Percentiles rank a stretch among this genome's conserved stretches.
Evolutionary conservation across 2,113 vertebrate species (phyloP).

Genomic region (Nerophis ophidion): DNA sequence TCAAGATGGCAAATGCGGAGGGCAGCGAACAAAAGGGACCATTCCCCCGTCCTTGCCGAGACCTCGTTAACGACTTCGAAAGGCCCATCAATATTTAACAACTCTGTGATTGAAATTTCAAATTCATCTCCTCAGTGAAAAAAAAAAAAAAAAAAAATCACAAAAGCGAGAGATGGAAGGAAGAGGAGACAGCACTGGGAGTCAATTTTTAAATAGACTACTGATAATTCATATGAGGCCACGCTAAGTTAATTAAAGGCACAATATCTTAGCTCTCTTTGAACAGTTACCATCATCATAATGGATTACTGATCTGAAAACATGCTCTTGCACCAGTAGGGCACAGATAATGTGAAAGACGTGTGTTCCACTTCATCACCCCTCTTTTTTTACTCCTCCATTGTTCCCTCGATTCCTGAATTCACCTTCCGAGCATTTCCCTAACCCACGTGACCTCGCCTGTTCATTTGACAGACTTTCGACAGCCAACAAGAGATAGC

Average conservation of each 20-base stretch:
- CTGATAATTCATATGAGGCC: conserved; percentile 58
- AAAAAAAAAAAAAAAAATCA: conserved; percentile 50
- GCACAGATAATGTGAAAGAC: conserved; percentile 6
- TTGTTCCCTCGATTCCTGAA: conserved; percentile 28
- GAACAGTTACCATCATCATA: conserved; percentile 53
- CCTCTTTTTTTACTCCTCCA: conserved; percentile 13
- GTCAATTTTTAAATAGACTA: conserved; percentile 51
- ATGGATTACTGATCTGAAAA: conserved; percentile 57
- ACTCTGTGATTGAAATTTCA: conserved; percentile 71
- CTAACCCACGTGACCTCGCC: conserved; percentile 56
- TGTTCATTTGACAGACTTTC: conserved; percentile 61
- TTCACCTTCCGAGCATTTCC: conserved; percentile 53
- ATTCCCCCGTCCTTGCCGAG: conserved; percentile 55
- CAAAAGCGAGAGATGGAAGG: conserved; percentile 32
- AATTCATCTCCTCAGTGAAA: conserved; percentile 59
- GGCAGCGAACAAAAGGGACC: conserved; percentile 25
- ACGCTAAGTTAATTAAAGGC: conserved; percentile 64
- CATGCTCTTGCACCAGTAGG: conserved; percentile 21
- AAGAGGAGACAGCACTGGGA: not conserved
- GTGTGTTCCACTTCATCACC: conserved; percentile 27
- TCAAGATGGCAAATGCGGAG: conserved; percentile 36
- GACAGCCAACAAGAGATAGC: conserved; percentile 53
- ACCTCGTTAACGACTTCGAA: conserved; percentile 63
- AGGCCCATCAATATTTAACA: conserved; percentile 72
- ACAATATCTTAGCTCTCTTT: conserved; percentile 50